Conservation (phyloP, 2,888 invertebrate genomes). For the Anthophora plumipes region DNA sequence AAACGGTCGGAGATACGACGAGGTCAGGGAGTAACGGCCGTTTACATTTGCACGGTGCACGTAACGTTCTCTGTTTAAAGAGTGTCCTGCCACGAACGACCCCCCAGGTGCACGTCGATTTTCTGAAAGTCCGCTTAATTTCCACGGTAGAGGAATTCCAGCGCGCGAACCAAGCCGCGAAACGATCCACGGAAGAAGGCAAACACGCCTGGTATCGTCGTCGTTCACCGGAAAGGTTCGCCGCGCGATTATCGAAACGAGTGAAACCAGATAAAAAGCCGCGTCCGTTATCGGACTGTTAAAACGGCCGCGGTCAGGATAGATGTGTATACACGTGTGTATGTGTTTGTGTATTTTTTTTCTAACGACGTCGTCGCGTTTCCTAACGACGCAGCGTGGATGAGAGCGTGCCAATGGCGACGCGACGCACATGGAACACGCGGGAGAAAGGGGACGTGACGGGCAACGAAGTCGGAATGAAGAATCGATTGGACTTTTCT, state of each 20-base stretch:
- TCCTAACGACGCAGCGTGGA: constrained; percentile 31
- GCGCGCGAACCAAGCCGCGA: constrained; percentile 43
- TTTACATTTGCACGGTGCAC: constrained; percentile 71
- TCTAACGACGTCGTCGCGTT: constrained; percentile 28
- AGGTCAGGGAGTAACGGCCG: constrained; percentile 74
- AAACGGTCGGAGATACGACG: constrained; percentile 71
- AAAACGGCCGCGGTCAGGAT: constrained; percentile 22
- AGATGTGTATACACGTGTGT: background rate
- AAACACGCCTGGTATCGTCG: background rate
- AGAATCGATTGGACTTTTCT: constrained; percentile 50
- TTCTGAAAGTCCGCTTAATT: constrained; percentile 72
- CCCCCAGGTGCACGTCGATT: constrained; percentile 73
- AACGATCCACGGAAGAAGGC: constrained; percentile 39
- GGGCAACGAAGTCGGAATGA: constrained; percentile 49
- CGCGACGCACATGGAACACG: background rate
- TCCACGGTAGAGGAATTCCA: constrained; percentile 67
- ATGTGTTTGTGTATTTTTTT: no score
- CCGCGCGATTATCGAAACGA: constrained; percentile 59
- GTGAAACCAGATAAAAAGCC: constrained; percentile 53
- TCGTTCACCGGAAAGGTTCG: background rate
- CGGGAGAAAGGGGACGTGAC: constrained; percentile 32
- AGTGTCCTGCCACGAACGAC: constrained; percentile 71
- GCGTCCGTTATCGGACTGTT: constrained; percentile 64
- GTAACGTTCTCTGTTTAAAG: constrained; percentile 69
- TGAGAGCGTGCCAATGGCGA: constrained; percentile 47